Conservation (phyloP, 2,888 invertebrate genomes). For the Lithophane leautieri region DNA sequence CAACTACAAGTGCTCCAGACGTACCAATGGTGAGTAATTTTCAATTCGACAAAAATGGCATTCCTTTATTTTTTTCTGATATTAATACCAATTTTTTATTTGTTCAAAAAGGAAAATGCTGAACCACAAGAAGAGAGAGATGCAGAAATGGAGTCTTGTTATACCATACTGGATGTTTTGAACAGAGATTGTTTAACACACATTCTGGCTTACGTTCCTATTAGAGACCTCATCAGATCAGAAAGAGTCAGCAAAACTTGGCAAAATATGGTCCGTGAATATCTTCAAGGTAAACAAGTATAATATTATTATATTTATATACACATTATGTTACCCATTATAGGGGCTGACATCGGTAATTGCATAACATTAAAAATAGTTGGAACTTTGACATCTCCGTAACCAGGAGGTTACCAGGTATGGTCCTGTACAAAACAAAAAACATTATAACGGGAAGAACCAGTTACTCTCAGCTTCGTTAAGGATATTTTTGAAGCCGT, state of each 20-base stretch:
- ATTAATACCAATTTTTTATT: constrained; percentile 24
- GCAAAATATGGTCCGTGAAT: constrained; percentile 87
- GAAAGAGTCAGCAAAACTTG: constrained; percentile 91
- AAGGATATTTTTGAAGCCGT: too few relatives aligned
- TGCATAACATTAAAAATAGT: not conserved
- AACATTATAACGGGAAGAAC: not conserved
- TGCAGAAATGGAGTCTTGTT: constrained; percentile 39
- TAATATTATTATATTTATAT: not conserved
- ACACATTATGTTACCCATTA: not conserved
- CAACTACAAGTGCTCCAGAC: constrained; percentile 58
- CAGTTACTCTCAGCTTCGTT: not conserved
- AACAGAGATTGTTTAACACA: constrained; percentile 90
- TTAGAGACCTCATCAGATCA: constrained; percentile 88
- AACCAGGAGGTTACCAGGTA: not conserved
- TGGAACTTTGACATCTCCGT: not conserved
- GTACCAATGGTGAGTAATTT: constrained; percentile 40
- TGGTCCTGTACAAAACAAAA: too few relatives aligned
- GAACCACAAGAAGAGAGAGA: constrained; percentile 41
- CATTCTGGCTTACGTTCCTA: constrained; percentile 87
- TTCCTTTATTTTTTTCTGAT: not conserved
- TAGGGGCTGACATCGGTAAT: not conserved
- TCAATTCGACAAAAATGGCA: not conserved
- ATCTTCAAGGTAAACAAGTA: constrained; percentile 81
- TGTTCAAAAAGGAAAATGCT: constrained; percentile 38
- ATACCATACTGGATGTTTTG: constrained; percentile 85